Base-by-base conservation (phyloP, 2,797 vertebrate genomes). In the Gadopsis marmoratus region DNA sequence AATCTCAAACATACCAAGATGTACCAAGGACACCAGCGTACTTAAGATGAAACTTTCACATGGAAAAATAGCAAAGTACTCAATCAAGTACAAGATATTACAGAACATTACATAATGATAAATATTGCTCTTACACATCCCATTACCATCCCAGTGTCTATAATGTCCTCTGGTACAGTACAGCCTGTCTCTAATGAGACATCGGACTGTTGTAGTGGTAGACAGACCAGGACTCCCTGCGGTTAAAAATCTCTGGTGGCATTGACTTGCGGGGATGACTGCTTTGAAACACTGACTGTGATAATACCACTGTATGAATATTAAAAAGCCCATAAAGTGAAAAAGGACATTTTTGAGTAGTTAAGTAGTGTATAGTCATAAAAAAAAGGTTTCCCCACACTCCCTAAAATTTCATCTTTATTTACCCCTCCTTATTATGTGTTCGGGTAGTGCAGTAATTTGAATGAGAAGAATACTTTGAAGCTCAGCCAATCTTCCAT, bases 131-230 rank as follows among this genome's bases (percentile, higher is more conserved):
- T 26, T 26, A 26, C 26, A 26, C 26, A 26, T 31, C 66, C 77
- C 69, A 84, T 86, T 78, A 83, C 56, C 54, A 60, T 70, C 33
- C 47, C 14, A 41, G 67, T 74, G 69, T 56, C 74, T 58, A 21
- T 72, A 71, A 82, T 77, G 73, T 86, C 82, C 63, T 84, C 21
- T 82, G 77, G 62, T 81, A 73, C 54, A 66, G 60, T 84, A 39
- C 45, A 77, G 72, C 61, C 63, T 4, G 41, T 62, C 59, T 63
- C 61, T 90, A 89, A 92, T 89, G 87, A 92, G 86, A 86, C 68
- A 84, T 71, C 61, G 68, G 72, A 70, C 76, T 67, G 63, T 69
- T 82, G 41, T 50, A 63, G 43, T 71, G 31, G 58, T 47, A 78
- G 62, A 76, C 51, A 55, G 17, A 85, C 62, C 76, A 62, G 74